These are phyloP conservation scores for Scolopax mira DNA, from an alignment of 2,113 vertebrate genomes.

Conservation along the genomic window DNA sequence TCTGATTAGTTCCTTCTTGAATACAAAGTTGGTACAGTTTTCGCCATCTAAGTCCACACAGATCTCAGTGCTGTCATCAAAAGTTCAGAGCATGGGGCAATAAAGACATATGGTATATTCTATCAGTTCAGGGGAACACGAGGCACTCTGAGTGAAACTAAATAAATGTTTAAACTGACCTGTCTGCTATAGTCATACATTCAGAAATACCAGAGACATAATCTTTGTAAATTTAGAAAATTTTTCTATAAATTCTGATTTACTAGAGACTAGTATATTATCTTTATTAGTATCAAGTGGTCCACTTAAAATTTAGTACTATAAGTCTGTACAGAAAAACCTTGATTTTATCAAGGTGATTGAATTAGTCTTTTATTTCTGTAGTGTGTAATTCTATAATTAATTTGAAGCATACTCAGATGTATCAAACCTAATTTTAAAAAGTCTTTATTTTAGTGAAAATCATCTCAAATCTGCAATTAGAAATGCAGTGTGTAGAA, in stretches of 20 bases:
- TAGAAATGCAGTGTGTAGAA: not conserved
- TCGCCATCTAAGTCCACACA: not conserved
- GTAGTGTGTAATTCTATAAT: not conserved
- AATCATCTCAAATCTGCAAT: not conserved
- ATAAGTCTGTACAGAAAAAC: not conserved
- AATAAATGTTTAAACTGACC: not conserved
- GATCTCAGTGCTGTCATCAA: not conserved
- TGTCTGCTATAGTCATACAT: not conserved
- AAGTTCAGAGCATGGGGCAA: not conserved
- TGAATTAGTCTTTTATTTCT: conserved; percentile 18
- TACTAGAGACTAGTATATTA: not conserved
- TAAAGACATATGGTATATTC: not conserved
- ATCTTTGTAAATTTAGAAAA: not conserved
- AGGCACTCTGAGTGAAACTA: not conserved
- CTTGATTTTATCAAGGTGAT: not conserved
- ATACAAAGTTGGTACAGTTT: not conserved
- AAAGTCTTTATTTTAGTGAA: conserved; percentile 12
- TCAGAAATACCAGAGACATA: not conserved
- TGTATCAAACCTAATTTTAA: conserved; percentile 9
- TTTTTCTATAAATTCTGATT: not conserved
- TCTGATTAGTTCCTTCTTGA: not conserved
- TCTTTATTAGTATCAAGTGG: not conserved
- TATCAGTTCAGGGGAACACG: not conserved
- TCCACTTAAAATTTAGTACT: not conserved
- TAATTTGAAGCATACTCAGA: conserved; percentile 1